phyloP scores from a whole-genome alignment of 2,888 invertebrate species.

The Electrophaes corylata region DNA sequence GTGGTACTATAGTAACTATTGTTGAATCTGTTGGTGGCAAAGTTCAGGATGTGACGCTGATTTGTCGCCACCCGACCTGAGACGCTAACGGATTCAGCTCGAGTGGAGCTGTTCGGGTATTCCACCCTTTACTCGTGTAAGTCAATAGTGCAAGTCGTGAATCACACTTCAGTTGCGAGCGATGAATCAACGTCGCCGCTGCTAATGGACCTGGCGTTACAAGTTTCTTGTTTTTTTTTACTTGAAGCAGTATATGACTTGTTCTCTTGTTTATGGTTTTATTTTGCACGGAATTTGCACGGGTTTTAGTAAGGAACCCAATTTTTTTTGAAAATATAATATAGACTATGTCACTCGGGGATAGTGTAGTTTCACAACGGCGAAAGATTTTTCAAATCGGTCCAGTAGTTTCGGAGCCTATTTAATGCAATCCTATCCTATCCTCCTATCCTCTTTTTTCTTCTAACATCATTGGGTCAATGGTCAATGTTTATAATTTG shows the following conservation, averaged over 20 bases:
- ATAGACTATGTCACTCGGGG: too few relatives aligned
- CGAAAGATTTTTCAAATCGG: too few relatives aligned
- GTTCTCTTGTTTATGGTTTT: not conserved
- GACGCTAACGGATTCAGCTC: slow-evolving; percentile 43
- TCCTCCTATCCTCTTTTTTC: too few relatives aligned
- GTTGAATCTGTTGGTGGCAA: slow-evolving; percentile 30
- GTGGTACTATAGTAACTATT: not conserved
- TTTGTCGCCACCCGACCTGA: slow-evolving; percentile 53
- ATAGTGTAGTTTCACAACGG: too few relatives aligned
- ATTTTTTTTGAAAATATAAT: too few relatives aligned
- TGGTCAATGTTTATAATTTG: too few relatives aligned
- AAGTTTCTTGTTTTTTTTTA: slow-evolving; percentile 9
- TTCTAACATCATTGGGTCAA: too few relatives aligned
- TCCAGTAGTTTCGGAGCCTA: too few relatives aligned
- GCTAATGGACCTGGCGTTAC: slow-evolving; percentile 22
- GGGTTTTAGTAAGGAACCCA: too few relatives aligned
- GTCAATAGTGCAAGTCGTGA: slow-evolving; percentile 33
- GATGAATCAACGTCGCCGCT: slow-evolving; percentile 25
- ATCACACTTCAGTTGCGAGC: slow-evolving; percentile 31
- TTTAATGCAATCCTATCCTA: too few relatives aligned
- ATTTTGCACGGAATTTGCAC: too few relatives aligned
- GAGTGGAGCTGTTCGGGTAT: slow-evolving; percentile 22
- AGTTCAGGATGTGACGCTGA: slow-evolving; percentile 54
- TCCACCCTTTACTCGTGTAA: slow-evolving; percentile 31
- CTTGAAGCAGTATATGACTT: not conserved